Evolutionary conservation across 2,113 vertebrate species (phyloP), one percentile per base, ranked within the genome.

Genomic region (Trachemys scripta): DNA sequence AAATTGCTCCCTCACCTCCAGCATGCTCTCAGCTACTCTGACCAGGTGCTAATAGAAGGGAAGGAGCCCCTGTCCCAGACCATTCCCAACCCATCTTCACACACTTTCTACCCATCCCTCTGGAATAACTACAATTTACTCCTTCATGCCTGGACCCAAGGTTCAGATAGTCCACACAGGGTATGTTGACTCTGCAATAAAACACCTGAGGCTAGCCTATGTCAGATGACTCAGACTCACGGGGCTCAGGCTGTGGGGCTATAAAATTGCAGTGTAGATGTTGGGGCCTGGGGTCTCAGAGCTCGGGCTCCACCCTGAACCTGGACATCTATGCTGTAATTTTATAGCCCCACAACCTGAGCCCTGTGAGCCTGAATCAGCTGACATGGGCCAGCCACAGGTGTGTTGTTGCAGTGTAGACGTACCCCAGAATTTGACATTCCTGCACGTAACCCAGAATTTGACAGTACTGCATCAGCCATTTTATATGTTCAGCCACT

Each of bases 1-100:
- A 90, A 27, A 10, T 83, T 88, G 65, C 22, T 84, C 7, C 47
- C 14, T 72, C 11, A 25, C 80, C 78, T 84, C 50, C 27, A 72
- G 4, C 72, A 72, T 5, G 16, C 45, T 7, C 9, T 25, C 8
- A 42, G 50, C 3, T 14, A 22, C 14, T 86, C 78, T 85, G 53
- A 7, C 56, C 19, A 49, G 35, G 49, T 65, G 24, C 3, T 50
- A 9, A 27, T 86, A 59, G 0, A 5, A 76, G 11, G 38, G 0
- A 19, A 38, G 17, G 72, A 54, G 17, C n/a, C 1, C 1, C 2
- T 29, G 29, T 49, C 5, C 20, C 0, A 1, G 57, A 53, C 7
- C 20, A 6, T 53, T 86, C 27, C 4, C 8, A 22, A 8, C 29
- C 0, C 65, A 69, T 69, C 65, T 17, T 69, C 65, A 69, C n/a